phyloP scores from a whole-genome alignment of 2,113 vertebrate genomes.

The Ophiodon elongatus region DNA sequence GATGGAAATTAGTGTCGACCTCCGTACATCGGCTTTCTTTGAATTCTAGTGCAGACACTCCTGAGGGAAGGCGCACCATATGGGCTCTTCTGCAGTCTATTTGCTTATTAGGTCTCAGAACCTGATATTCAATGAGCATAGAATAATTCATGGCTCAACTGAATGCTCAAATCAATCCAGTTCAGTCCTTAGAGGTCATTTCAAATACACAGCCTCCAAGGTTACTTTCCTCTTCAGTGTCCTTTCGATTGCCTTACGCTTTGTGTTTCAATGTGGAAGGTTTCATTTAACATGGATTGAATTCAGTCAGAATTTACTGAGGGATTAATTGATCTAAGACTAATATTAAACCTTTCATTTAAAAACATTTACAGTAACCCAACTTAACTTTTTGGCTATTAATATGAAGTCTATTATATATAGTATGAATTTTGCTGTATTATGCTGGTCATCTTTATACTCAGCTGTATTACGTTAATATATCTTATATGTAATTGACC shows the following conservation, averaged over 20 bases:
- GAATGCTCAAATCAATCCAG: slow-evolving; percentile 25
- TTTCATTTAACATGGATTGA: not conserved
- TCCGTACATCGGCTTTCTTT: slow-evolving; percentile 32
- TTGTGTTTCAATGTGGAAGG: not conserved
- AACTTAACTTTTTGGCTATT: no score
- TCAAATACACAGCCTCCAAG: slow-evolving; percentile 29
- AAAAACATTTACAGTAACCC: not conserved
- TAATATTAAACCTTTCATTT: not conserved
- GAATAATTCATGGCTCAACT: slow-evolving; percentile 40
- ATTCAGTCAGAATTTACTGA: not conserved
- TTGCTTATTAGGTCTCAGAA: slow-evolving; percentile 47
- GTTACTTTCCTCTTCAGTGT: not conserved
- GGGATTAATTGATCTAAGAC: not conserved
- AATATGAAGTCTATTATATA: not conserved
- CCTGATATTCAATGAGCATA: slow-evolving; percentile 29
- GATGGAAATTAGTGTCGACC: slow-evolving; percentile 67
- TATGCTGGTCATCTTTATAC: not conserved
- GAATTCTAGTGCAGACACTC: slow-evolving; percentile 42
- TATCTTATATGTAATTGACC: no score
- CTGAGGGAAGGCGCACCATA: slow-evolving; percentile 7
- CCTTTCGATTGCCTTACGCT: not conserved
- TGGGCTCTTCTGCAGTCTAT: slow-evolving; percentile 17
- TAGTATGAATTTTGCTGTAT: not conserved
- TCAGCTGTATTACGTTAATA: not conserved
- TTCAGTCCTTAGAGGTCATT: slow-evolving; percentile 28